Base-by-base conservation (phyloP, 2,797 vertebrate genomes). In the Dipus sagitta region DNA sequence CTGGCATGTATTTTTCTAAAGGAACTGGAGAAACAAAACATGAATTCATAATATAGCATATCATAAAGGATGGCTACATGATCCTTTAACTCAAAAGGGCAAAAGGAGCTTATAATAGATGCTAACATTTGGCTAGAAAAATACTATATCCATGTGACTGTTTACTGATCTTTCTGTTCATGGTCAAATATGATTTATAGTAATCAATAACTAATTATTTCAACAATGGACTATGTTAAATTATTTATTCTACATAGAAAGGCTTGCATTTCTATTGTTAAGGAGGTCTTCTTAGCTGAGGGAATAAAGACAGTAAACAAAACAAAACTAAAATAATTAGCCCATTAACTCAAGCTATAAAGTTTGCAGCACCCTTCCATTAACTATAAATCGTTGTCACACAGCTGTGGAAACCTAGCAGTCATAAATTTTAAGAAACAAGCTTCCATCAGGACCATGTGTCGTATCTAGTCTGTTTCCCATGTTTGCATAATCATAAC, bases 401-500 rank as follows among this genome's bases (percentile, higher is more conserved):
- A 78, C 13, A 95, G 34, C 64, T 95, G 11, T 28, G 11, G 24
- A 83, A 93, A 83, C 24, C 14, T 84, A 83, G 23, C 8, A 42
- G 42, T 87, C 72, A 88, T 91, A 90, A 89, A 90, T 94, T 94
- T 65, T 8, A 93, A 83, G 23, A 87, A 90, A 93, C 32, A 81
- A 88, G 42, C 72, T 81, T 80, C 62, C 26, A 21, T 79, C 52
- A 81, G 80, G 90, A 30, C 4, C 6, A 30, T 75, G 34, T 88
- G 23, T 93, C 84, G 10, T 83, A 72, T 86, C 26, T 83, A 90
- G 68, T 47, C 7, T 93, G 38, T 80, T 75, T 76, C 6, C 54
- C 64, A 11, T 87, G 60, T 84, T 93, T 95, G 12, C 68, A 71
- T 93, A 96, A 88, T 84, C 74, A 80, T 18, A 95, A 64, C 58